Evolutionary conservation across 2,888 invertebrate species (phyloP).

Genomic region (Barypeithes pellucidus): DNA sequence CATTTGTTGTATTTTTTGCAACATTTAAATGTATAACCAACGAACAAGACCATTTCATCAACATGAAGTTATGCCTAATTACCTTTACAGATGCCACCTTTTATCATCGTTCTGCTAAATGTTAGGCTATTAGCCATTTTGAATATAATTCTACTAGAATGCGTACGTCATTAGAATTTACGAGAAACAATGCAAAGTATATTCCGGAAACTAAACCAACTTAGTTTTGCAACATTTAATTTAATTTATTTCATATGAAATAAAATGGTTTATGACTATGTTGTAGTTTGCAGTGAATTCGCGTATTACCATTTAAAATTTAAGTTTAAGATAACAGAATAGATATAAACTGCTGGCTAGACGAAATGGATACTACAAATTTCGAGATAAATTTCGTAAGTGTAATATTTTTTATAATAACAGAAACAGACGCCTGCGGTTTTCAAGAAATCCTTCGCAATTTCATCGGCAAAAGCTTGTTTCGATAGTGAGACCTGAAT

Average conservation of each 20-base stretch:
- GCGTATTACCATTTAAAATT: no score
- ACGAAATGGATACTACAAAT: no score
- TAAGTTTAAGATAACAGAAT: no score
- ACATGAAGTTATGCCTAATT: slow-evolving; percentile 33
- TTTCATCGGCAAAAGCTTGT: no score
- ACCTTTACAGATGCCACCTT: slow-evolving; percentile 39
- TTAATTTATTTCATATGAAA: slow-evolving; percentile 13
- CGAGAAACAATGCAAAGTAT: slow-evolving; percentile 12
- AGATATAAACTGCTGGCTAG: no score
- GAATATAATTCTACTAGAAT: slow-evolving; percentile 29
- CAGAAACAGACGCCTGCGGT: no score
- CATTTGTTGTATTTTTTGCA: neutral
- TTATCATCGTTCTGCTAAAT: slow-evolving; percentile 41
- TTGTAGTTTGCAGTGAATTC: neutral
- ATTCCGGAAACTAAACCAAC: slow-evolving; percentile 11
- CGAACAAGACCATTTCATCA: neutral
- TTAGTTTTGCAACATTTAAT: slow-evolving; percentile 6
- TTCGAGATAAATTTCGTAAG: no score
- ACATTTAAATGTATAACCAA: neutral
- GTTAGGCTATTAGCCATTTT: slow-evolving; percentile 25
- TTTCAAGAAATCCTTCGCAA: no score
- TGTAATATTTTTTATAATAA: no score
- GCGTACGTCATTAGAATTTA: slow-evolving; percentile 30
- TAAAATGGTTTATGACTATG: neutral
- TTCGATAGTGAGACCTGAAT: no score